Evolutionary conservation across 1,140 invertebrate genomes (phyloP).

Genomic region (Zaprionus vittiger): DNA sequence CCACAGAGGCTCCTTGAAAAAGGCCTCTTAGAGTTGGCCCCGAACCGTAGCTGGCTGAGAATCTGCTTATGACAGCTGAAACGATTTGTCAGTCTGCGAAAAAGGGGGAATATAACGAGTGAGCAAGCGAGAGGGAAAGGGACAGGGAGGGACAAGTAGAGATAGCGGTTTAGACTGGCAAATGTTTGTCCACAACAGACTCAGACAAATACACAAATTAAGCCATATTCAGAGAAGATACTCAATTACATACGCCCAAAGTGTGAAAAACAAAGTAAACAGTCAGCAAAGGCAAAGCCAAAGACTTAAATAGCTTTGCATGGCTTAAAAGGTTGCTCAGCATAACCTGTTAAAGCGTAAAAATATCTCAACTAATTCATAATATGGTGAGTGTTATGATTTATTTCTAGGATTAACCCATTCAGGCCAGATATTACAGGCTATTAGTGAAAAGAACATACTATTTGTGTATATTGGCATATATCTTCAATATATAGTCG

Average conservation of each 20-base stretch:
- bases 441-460: no score
- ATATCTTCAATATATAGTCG: no score
- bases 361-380: neutral
- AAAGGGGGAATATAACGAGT: neutral
- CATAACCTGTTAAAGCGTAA: neutral
- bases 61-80: conserved; percentile 58
- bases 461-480: no score
- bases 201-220: conserved; percentile 29
- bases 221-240: conserved; percentile 46
- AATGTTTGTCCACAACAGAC: conserved; percentile 24
- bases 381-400: no score
- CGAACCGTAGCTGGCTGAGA: conserved; percentile 12
- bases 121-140: neutral
- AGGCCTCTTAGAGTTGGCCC: conserved; percentile 6
- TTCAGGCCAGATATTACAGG: no score
- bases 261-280: neutral
- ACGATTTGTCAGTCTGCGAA: conserved; percentile 33
- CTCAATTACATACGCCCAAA: conserved; percentile 31
- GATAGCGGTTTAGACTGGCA: neutral
- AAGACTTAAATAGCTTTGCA: conserved; percentile 26
- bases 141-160: neutral
- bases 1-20: conserved; percentile 3
- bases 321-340: neutral
- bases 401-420: no score
- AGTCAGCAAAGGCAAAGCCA: neutral